Evolutionary conservation across 2,797 vertebrate genomes (phyloP), one percentile per base, ranked within the genome.

Genomic region (Pangasius djambal): DNA sequence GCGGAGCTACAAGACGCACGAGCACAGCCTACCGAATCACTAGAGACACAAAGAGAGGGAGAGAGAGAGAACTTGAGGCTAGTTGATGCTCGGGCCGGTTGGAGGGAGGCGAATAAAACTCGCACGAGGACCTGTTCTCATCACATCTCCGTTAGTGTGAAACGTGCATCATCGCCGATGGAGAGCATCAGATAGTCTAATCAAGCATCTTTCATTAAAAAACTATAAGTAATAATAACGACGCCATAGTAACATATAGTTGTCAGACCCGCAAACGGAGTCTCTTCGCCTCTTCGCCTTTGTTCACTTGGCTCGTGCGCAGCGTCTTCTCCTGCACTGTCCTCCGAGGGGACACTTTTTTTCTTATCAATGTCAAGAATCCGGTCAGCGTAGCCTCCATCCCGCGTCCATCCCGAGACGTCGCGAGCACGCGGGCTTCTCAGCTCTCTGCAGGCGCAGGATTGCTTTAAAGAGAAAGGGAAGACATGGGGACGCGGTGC

Each of bases 1-100:
- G 96, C 59, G 95, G 96, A 94, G 96, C 92, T 90, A 94, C 90
- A 89, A 90, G 94, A 92, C 91, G 94, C n/a, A 37, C 94, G 95
- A 95, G 95, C 22, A 90, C 93, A 95, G 96, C 94, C 94, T 96
- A 94, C 94, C 93, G 63, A 84, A 48, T 83, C 82, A 72, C 72
- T 57, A 63, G 57, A 87, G 88, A 87, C 81, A 86, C 48, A 85
- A 85, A 87, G 90, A 86, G 57, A 88, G 90, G 89, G 52, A 86
- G 40, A 86, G 86, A 69, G 74, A 89, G 92, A 92, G 92, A 89
- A 83, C 63, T 82, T 69, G 75, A 74, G 83, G 77, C 44, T 67
- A 87, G 75, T 79, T 87, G 67, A 67, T 69, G 74, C 50, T 44
- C 82, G 65, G 55, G 87, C 70, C 25, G 44, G 55, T 87, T 84